Conservation (phyloP, 2,113 vertebrate species). For the Solenodon paradoxus region DNA sequence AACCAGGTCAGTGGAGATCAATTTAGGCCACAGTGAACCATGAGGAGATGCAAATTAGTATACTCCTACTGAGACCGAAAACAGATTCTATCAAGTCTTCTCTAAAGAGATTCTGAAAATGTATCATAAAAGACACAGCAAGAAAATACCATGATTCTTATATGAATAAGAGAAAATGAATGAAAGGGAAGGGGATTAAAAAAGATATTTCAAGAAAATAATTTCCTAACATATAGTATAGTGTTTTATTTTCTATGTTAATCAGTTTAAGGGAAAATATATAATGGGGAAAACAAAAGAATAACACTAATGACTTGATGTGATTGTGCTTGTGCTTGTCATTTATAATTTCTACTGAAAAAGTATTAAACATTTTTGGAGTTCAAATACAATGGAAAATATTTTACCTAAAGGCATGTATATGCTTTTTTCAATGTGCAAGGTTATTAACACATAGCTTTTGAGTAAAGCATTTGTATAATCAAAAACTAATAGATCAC, state of each 20-base stretch:
- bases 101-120: constrained; percentile 34
- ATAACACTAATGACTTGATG: not conserved
- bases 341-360: not conserved
- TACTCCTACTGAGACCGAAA: constrained; percentile 58
- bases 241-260: not conserved
- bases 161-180: not conserved
- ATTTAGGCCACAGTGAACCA: constrained; percentile 29
- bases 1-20: constrained; percentile 33
- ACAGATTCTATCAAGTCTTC: constrained; percentile 40
- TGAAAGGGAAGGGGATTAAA: not conserved
- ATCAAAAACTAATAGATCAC: not conserved
- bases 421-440: not conserved
- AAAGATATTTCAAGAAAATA: not conserved
- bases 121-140: not conserved
- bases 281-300: not conserved
- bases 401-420: not conserved
- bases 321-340: not conserved
- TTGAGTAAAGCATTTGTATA: not conserved
- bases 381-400: not conserved
- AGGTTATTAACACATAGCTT: not conserved
- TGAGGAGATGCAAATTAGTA: constrained; percentile 45
- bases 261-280: not conserved
- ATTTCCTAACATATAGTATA: not conserved
- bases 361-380: not conserved
- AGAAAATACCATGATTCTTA: not conserved